Percentiles rank a stretch among this genome's conserved stretches.
Conservation (phyloP, 37 sponge, comb jelly and placozoan species). For the Eunapius fragilis region DNA sequence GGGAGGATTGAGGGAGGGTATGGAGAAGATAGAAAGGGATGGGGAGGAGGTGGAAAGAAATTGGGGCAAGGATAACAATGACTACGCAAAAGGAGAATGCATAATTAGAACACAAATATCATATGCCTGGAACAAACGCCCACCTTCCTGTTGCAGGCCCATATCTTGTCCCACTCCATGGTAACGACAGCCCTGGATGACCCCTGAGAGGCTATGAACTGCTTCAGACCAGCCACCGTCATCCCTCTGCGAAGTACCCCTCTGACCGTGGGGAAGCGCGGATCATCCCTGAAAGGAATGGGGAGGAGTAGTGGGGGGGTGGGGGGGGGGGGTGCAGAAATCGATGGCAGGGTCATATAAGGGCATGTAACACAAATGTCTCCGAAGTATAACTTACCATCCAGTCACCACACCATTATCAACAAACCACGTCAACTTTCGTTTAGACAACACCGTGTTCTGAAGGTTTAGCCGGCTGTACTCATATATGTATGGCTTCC, state of each 20-base stretch:
- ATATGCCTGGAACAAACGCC: background rate
- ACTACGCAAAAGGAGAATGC: no score
- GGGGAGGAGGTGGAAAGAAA: no score
- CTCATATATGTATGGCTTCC: conserved; percentile 83
- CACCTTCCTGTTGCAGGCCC: conserved; percentile 97
- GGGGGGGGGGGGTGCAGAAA: background rate
- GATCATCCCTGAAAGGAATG: conserved; percentile 85
- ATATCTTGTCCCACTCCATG: conserved; percentile 99
- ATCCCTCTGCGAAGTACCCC: conserved; percentile 96
- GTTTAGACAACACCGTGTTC: conserved; percentile 95
- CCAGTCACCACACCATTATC: conserved; percentile 93
- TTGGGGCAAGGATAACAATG: no score
- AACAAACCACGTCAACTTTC: conserved; percentile 98
- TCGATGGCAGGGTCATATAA: background rate
- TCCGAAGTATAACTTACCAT: conserved; percentile 70
- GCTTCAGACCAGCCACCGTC: conserved; percentile 96
- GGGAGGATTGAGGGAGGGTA: no score
- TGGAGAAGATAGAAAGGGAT: no score
- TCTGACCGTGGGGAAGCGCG: conserved; percentile 98
- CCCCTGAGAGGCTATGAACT: conserved; percentile 96
- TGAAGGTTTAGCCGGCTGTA: conserved; percentile 96
- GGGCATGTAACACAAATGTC: background rate
- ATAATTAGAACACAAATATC: no score
- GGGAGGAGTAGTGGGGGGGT: background rate
- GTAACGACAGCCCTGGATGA: conserved; percentile 87